These are phyloP conservation scores for Balaeniceps rex DNA, from an alignment of 2,113 vertebrate genomes.

Conservation along the genomic window DNA sequence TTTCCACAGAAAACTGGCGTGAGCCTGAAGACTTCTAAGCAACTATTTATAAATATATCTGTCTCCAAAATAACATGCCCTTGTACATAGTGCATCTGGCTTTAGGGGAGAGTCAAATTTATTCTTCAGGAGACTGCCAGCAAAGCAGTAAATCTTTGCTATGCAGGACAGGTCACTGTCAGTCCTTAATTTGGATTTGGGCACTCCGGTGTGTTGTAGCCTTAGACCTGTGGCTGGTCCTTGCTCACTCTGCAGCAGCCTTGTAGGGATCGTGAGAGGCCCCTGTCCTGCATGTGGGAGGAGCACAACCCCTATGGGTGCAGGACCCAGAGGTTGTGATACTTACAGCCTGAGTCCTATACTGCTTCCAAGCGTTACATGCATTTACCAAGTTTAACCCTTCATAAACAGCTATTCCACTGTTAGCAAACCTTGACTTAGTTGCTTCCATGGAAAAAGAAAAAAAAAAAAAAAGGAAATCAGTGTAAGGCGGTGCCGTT, in stretches of 20 bases:
- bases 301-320: not conserved
- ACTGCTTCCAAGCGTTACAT: not conserved
- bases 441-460: not conserved
- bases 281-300: not conserved
- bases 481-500: not conserved
- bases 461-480: not conserved
- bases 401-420: not conserved
- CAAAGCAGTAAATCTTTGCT: not conserved
- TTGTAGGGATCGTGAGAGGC: not conserved
- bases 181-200: not conserved
- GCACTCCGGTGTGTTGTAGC: not conserved
- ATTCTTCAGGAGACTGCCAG: not conserved
- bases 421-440: not conserved
- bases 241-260: not conserved
- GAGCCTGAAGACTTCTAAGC: not conserved
- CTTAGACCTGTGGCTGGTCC: not conserved
- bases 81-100: not conserved
- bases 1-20: not conserved
- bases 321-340: not conserved
- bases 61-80: not conserved
- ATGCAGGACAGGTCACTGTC: not conserved
- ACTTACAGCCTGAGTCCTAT: not conserved
- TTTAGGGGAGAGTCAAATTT: not conserved
- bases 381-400: not conserved
- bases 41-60: not conserved